phyloP scores from a whole-genome alignment of 2,888 invertebrate species.

The Mythimna vitellina region DNA sequence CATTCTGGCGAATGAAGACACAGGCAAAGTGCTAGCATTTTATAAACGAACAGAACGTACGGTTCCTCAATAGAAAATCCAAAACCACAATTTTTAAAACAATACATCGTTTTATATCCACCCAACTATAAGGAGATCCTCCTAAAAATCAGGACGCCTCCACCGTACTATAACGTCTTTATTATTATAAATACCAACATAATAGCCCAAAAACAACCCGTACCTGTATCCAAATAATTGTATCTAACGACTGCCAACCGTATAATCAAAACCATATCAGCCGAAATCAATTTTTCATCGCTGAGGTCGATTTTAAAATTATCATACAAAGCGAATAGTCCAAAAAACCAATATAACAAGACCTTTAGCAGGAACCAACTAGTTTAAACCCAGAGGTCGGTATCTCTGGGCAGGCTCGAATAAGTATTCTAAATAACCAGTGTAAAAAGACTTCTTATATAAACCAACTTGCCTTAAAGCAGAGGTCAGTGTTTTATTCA shows the following conservation, averaged over 20 bases:
- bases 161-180: conserved; percentile 49
- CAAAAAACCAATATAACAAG: conserved; percentile 64
- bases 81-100: not conserved
- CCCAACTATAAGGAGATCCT: not conserved
- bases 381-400: not conserved
- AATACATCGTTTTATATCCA: not conserved
- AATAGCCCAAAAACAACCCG: conserved; percentile 56
- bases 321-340: conserved; percentile 81
- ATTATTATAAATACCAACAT: conserved; percentile 60
- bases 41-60: not conserved
- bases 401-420: not conserved
- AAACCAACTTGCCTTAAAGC: conserved; percentile 6
- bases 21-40: too few species aligned
- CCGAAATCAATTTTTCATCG: conserved; percentile 89
- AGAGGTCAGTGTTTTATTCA: conserved; percentile 65
- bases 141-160: conserved; percentile 34
- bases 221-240: conserved; percentile 82
- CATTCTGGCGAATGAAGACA: too few species aligned
- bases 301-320: conserved; percentile 86
- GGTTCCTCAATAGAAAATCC: not conserved
- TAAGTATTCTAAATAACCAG: conserved; percentile 68
- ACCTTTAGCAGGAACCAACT: conserved; percentile 53
- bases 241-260: conserved; percentile 84
- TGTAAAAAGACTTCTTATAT: conserved; percentile 63
- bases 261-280: conserved; percentile 89